Evolutionary conservation across 2,888 invertebrate genomes (phyloP), one percentile per base, ranked within the genome.

Genomic region (Temnothorax unifasciatus): DNA sequence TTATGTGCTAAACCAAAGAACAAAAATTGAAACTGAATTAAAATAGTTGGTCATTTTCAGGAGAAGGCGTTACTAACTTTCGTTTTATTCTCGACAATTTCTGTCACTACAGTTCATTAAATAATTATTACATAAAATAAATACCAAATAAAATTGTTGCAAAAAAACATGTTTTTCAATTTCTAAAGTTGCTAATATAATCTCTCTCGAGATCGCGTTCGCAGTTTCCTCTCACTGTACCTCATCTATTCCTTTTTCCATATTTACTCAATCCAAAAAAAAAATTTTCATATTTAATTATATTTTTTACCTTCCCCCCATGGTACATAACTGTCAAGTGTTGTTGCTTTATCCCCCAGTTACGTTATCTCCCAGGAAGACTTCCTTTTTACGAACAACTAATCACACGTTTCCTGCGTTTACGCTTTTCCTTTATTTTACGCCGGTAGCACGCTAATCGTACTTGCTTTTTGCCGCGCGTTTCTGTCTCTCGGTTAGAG

Each of bases 331-430:
- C 69, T 25, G n/a, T 61, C 75, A 59, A 75, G 50, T 15, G 21
- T 77, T 21, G 54, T 21, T 71, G 4, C 18, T 34, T 44, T 75
- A 29, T 29, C 29, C 29, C 29, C 29, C 29, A 29, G 29, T 29
- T 29, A 25, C 8, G 15, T 47, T 61, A 63, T 47, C 18, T 52
- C n/a, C 9, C 38, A 61, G 38, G 50, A 79, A 57, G 41, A 50
- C 29, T 75, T 75, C 50, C 61, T 76, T 76, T 44, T 73, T 47
- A 44, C 18, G 52, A 25, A 13, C 41, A 38, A 44, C 47, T 71
- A 71, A 79, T 79, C 79, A 71, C 47, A 54, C 52, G 9, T 77
- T 79, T 71, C 57, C 47, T 59, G 79, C 79, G 34, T 66, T 66
- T 66, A 68, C 52, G 52, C 38, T 25, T 50, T 5, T 71, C 3